Conservation (phyloP, 2,888 invertebrate species). For the Rosalia funebris region DNA sequence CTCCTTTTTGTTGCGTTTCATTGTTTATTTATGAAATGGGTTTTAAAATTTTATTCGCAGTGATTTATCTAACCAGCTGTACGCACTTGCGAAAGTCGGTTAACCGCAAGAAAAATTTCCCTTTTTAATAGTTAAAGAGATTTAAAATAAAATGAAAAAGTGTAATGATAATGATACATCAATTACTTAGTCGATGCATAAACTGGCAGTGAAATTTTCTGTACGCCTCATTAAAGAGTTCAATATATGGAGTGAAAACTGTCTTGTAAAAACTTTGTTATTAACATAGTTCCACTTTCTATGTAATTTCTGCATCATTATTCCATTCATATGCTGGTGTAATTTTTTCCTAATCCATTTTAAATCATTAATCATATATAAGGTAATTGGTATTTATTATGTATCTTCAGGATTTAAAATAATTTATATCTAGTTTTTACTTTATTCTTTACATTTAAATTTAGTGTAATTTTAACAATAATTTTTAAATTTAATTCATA, state of each 20-base stretch:
- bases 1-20: too few species aligned
- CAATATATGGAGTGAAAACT: conserved; percentile 5
- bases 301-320: conserved; percentile 4
- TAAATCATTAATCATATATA: background rate
- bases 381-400: too few species aligned
- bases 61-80: too few species aligned
- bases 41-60: too few species aligned
- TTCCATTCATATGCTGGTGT: background rate
- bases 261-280: conserved; percentile 15
- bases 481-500: too few species aligned
- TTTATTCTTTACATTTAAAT: too few species aligned
- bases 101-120: background rate
- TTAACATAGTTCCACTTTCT: conserved; percentile 20
- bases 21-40: too few species aligned
- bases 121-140: background rate
- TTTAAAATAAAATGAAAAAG: background rate
- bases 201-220: conserved; percentile 18
- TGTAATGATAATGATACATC: background rate
- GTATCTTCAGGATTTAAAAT: too few species aligned
- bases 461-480: too few species aligned
- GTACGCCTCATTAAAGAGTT: conserved; percentile 12
- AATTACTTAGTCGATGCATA: conserved; percentile 1
- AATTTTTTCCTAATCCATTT: background rate
- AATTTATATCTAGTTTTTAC: too few species aligned
- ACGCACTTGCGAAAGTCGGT: too few species aligned